A percentile compares a stretch with the other conserved stretches of the same genome.
Conservation (phyloP, 2,888 invertebrate genomes). For the Rhagium mordax region DNA sequence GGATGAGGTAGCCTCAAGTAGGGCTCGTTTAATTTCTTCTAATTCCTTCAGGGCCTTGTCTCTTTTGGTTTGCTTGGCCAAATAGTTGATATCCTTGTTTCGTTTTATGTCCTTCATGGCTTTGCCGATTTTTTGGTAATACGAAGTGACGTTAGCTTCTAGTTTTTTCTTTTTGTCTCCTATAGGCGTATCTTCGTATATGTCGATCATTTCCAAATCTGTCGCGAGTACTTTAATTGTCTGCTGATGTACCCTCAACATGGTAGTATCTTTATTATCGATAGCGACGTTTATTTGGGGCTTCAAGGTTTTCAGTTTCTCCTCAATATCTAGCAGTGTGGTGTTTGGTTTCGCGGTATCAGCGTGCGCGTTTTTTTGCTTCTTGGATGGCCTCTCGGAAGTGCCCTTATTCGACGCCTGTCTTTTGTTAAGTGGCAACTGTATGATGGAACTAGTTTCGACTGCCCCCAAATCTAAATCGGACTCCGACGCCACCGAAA, state of each 20-base stretch:
- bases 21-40: conserved; percentile 47
- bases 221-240: conserved; percentile 52
- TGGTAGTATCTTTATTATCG: conserved; percentile 51
- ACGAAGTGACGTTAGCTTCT: conserved; percentile 39
- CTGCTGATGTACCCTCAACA: conserved; percentile 48
- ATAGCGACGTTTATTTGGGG: conserved; percentile 50
- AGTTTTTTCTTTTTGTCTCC: conserved; percentile 50
- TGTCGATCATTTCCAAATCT: conserved; percentile 54
- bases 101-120: conserved; percentile 49
- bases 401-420: conserved; percentile 33
- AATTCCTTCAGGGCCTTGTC: conserved; percentile 47
- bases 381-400: conserved; percentile 3
- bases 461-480: conserved; percentile 48
- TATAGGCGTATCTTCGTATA: conserved; percentile 41
- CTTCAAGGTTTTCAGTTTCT: conserved; percentile 49
- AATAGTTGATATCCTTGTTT: conserved; percentile 45
- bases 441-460: conserved; percentile 50
- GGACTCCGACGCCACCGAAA: neutral
- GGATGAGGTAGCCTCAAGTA: conserved; percentile 47
- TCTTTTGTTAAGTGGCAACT: conserved; percentile 43
- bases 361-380: conserved; percentile 24
- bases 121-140: conserved; percentile 49
- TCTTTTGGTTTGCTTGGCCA: conserved; percentile 42
- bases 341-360: conserved; percentile 30
- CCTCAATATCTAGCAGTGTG: conserved; percentile 53